These are phyloP conservation scores for Sphaerophoria taeniata DNA, from an alignment of 2,888 invertebrate species.

Conservation along the genomic window DNA sequence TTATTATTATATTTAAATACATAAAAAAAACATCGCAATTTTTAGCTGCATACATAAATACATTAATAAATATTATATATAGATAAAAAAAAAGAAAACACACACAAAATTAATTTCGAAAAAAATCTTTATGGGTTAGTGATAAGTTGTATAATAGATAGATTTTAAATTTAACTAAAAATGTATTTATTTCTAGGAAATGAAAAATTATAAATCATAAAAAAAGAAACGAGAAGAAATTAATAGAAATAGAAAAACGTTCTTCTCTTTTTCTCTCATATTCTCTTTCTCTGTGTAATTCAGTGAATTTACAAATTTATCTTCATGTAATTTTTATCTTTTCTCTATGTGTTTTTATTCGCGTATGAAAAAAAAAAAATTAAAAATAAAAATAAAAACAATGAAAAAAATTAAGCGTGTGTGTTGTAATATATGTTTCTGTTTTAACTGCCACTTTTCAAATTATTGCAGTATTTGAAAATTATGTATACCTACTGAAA, in stretches of 20 bases:
- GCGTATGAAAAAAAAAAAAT: slow-evolving; percentile 45
- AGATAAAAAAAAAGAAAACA: slow-evolving; percentile 29
- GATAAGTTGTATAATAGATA: slow-evolving; percentile 74
- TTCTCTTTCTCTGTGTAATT: slow-evolving; percentile 44
- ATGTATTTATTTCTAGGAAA: slow-evolving; percentile 60
- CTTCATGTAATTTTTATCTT: slow-evolving; percentile 71
- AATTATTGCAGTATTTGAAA: slow-evolving; percentile 65
- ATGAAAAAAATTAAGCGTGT: slow-evolving; percentile 52
- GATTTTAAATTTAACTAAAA: slow-evolving; percentile 60
- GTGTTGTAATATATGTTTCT: slow-evolving; percentile 66
- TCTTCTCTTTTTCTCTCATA: slow-evolving; percentile 55
- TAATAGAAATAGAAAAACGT: slow-evolving; percentile 30
- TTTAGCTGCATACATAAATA: slow-evolving; percentile 45
- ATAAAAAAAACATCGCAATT: slow-evolving; percentile 39
- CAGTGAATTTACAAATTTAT: slow-evolving; percentile 54
- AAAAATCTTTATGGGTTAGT: slow-evolving; percentile 72
- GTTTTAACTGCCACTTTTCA: slow-evolving; percentile 71
- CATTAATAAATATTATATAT: slow-evolving; percentile 11
- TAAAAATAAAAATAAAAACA: slow-evolving; percentile 23
- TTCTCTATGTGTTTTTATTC: slow-evolving; percentile 70
- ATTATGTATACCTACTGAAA: slow-evolving; percentile 30
- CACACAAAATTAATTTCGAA: slow-evolving; percentile 27
- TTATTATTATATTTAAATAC: not conserved
- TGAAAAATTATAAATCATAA: slow-evolving; percentile 49
- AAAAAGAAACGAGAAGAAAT: slow-evolving; percentile 41